Percentiles rank a stretch among this genome's conserved stretches.
phyloP scores from a whole-genome alignment of 2,113 vertebrate species.

The Poeciliopsis turrubarensis region DNA sequence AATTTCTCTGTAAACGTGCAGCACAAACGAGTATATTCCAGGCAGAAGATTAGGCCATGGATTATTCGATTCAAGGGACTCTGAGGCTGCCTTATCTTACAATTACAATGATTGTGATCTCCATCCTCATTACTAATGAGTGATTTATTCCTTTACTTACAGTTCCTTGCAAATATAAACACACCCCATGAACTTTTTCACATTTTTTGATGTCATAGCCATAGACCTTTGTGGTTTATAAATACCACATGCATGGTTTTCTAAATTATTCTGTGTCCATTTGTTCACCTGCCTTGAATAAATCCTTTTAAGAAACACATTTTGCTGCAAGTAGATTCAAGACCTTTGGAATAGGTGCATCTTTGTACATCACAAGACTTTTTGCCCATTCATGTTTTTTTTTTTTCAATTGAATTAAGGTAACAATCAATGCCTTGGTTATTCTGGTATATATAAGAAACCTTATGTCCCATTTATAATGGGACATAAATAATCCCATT shows the following conservation, averaged over 20 bases:
- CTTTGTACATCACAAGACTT: neutral
- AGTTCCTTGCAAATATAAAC: neutral
- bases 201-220: neutral
- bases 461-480: neutral
- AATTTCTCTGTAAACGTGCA: neutral
- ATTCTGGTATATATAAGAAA: neutral
- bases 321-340: neutral
- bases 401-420: neutral
- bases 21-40: neutral
- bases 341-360: neutral
- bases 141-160: neutral
- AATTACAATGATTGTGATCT: neutral
- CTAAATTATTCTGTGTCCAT: neutral
- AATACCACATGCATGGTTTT: neutral
- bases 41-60: neutral
- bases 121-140: neutral
- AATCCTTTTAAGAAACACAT: too few species aligned
- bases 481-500: neutral
- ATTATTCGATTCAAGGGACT: slow-evolving; percentile 5
- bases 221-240: neutral
- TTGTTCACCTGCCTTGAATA: neutral
- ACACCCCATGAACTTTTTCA: neutral
- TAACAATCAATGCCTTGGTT: neutral
- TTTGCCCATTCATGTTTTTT: neutral
- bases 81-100: neutral